These are phyloP conservation scores for Parasteatoda lunata DNA, from an alignment of 2,888 invertebrate species.

Conservation along the genomic window DNA sequence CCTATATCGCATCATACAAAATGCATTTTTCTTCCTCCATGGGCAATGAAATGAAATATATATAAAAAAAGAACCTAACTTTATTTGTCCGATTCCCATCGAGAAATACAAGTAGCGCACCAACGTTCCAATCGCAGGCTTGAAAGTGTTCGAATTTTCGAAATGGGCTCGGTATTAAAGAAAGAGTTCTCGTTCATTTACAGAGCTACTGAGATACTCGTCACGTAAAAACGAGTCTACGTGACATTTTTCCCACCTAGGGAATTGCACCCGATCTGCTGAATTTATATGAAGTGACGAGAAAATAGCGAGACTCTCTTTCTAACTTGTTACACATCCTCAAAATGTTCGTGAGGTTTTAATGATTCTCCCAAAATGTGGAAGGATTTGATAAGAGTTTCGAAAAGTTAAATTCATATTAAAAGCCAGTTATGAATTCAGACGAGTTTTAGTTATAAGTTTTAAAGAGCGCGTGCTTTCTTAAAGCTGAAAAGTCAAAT, in stretches of 20 bases:
- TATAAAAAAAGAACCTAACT: neutral
- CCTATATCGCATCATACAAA: neutral
- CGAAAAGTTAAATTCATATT: too few species aligned
- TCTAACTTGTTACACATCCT: neutral
- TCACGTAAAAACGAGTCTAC: conserved; percentile 33
- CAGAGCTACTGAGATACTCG: conserved; percentile 26
- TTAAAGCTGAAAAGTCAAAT: too few species aligned
- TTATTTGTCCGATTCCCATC: neutral
- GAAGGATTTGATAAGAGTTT: neutral
- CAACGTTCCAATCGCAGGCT: neutral
- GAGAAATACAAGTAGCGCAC: neutral
- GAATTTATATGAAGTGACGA: conserved; percentile 34
- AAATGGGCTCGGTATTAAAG: conserved; percentile 15
- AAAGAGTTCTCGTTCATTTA: conserved; percentile 24
- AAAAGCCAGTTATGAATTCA: too few species aligned
- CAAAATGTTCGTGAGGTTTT: neutral
- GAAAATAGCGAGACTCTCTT: conserved; percentile 13
- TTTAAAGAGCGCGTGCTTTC: too few species aligned
- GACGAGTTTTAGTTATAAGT: too few species aligned
- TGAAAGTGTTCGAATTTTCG: conserved; percentile 20
- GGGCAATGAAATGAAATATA: neutral
- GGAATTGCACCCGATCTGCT: conserved; percentile 15
- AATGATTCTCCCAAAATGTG: neutral
- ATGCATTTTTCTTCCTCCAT: neutral
- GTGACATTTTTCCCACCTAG: conserved; percentile 20